phyloP scores from a whole-genome alignment of 2,888 invertebrate species.

The Cheilosia vernalis region DNA sequence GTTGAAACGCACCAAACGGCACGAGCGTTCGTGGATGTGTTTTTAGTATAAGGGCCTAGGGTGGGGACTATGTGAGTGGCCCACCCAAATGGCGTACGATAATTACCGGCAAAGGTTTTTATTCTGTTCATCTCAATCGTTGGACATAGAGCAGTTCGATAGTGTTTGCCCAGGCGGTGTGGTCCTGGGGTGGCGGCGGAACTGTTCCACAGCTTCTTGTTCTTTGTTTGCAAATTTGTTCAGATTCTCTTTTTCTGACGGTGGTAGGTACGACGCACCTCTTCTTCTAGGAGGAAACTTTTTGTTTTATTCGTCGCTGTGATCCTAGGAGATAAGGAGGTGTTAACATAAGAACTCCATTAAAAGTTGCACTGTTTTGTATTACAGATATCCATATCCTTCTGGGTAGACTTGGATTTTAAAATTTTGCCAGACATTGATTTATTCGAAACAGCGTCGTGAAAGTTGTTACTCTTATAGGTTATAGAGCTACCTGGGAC shows the following conservation, averaged over 20 bases:
- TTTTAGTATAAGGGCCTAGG: conserved; percentile 1
- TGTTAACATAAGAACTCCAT: conserved; percentile 75
- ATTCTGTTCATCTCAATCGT: conserved; percentile 21
- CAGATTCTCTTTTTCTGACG: conserved; percentile 15
- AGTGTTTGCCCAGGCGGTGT: conserved; percentile 1
- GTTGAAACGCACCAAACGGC: conserved; percentile 46
- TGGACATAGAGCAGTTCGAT: background rate
- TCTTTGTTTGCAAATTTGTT: conserved; percentile 1
- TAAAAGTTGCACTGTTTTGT: conserved; percentile 64
- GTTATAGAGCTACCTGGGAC: conserved; percentile 3
- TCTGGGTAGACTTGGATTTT: conserved; percentile 50
- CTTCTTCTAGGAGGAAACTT: conserved; percentile 24
- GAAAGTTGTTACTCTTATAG: conserved; percentile 50
- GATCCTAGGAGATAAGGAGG: conserved; percentile 69
- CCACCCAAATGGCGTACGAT: conserved; percentile 67
- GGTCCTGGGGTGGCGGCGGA: conserved; percentile 16
- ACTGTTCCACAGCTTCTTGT: conserved; percentile 2
- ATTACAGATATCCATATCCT: conserved; percentile 40
- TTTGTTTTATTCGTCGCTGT: conserved; percentile 17
- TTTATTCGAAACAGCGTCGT: conserved; percentile 68
- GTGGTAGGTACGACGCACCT: conserved; percentile 22
- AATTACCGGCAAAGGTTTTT: conserved; percentile 60
- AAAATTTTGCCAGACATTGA: conserved; percentile 66
- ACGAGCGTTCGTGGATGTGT: conserved; percentile 38
- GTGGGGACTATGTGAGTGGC: background rate